These are phyloP conservation scores for Beaufortia kweichowensis DNA, from an alignment of 2,113 vertebrate species.

Conservation along the genomic window DNA sequence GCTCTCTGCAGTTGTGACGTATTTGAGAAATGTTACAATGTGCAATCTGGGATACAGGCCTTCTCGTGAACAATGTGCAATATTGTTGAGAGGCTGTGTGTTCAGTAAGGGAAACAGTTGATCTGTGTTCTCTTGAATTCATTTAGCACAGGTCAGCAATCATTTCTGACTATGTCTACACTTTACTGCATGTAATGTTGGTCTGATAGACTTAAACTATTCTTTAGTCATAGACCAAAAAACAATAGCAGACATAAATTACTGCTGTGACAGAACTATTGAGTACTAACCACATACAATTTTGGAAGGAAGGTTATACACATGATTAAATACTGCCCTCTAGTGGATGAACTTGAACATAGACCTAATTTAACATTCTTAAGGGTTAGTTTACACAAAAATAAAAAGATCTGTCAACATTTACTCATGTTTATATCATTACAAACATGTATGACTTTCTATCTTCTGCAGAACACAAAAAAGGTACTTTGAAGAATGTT, in stretches of 20 bases:
- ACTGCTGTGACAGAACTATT: too few relatives aligned
- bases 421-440: too few relatives aligned
- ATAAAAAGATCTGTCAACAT: too few relatives aligned
- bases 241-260: not conserved
- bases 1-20: not conserved
- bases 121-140: constrained; percentile 8
- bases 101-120: not conserved
- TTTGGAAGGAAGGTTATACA: not conserved
- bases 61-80: not conserved
- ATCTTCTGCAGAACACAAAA: too few relatives aligned
- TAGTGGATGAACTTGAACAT: constrained; percentile 17
- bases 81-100: not conserved
- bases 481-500: too few relatives aligned
- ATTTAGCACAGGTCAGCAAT: not conserved
- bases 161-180: not conserved
- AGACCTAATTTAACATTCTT: not conserved
- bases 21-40: not conserved
- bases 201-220: too few relatives aligned
- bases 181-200: not conserved
- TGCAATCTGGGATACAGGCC: not conserved
- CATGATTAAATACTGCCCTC: constrained; percentile 37
- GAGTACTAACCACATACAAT: too few relatives aligned
- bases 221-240: too few relatives aligned
- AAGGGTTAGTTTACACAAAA: not conserved
- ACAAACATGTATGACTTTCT: too few relatives aligned